Percentiles rank a stretch among this genome's conserved stretches.
Evolutionary conservation across 2,888 invertebrate genomes (phyloP).

Genomic region (Acrobasis repandana): DNA sequence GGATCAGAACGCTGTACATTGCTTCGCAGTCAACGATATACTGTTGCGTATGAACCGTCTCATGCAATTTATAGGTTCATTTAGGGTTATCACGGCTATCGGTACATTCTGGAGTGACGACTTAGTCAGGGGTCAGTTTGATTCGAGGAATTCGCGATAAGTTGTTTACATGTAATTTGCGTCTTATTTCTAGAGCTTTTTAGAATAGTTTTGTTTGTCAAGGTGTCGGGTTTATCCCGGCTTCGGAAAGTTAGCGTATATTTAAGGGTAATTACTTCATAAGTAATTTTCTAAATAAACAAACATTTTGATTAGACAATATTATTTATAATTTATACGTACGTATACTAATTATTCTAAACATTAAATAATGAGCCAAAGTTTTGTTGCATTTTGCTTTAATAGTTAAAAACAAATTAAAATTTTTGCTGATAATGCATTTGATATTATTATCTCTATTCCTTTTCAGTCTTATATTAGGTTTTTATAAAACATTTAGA

Average conservation of each 20-base stretch:
- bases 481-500: too few relatives aligned
- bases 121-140: slow-evolving; percentile 12
- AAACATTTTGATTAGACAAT: neutral
- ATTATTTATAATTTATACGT: neutral
- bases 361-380: too few relatives aligned
- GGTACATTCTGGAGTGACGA: slow-evolving; percentile 13
- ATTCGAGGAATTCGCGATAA: slow-evolving; percentile 10
- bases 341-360: too few relatives aligned
- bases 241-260: neutral
- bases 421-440: too few relatives aligned
- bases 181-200: neutral
- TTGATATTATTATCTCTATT: too few relatives aligned
- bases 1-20: slow-evolving; percentile 15
- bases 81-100: slow-evolving; percentile 16
- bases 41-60: neutral
- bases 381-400: too few relatives aligned
- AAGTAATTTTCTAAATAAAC: neutral
- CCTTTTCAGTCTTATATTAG: too few relatives aligned
- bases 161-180: slow-evolving; percentile 6
- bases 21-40: neutral
- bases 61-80: slow-evolving; percentile 16
- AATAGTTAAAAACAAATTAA: too few relatives aligned
- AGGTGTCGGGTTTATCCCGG: neutral
- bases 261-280: neutral
- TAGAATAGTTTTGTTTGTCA: neutral